phyloP scores from a whole-genome alignment of 2,797 vertebrate genomes.

The Pygocentrus nattereri region DNA sequence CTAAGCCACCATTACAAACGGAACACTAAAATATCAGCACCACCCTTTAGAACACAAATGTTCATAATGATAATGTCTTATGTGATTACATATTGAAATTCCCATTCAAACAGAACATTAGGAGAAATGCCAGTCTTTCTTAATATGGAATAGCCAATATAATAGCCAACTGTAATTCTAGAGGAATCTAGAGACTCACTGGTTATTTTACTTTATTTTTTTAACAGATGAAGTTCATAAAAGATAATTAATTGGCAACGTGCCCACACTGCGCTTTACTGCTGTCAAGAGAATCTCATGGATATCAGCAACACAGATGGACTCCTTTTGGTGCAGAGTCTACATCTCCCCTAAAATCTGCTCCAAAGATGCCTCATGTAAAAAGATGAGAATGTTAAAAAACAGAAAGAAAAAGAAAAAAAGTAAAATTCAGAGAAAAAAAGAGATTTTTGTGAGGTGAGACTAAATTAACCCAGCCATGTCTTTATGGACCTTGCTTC shows the following conservation, averaged over 20 bases:
- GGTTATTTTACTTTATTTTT: not conserved
- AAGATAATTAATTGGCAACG: slow-evolving; percentile 52
- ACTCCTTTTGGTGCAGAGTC: slow-evolving; percentile 38
- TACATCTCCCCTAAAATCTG: slow-evolving; percentile 34
- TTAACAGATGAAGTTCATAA: slow-evolving; percentile 45
- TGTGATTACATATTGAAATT: slow-evolving; percentile 10
- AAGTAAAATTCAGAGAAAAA: not conserved
- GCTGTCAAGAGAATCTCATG: slow-evolving; percentile 34
- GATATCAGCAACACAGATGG: slow-evolving; percentile 30
- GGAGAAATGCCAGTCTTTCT: not conserved
- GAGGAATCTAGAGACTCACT: not conserved
- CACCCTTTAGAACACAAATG: not conserved
- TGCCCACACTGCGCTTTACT: slow-evolving; percentile 34
- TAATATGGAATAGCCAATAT: not conserved
- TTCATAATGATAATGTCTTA: slow-evolving; percentile 11
- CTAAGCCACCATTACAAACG: too few species aligned
- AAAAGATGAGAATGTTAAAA: slow-evolving; percentile 20
- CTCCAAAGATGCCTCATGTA: slow-evolving; percentile 35
- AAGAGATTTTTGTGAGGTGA: too few species aligned
- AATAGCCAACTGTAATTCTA: not conserved
- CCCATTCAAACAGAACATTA: not conserved
- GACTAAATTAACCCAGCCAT: too few species aligned
- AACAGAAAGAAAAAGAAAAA: not conserved
- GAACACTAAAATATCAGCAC: too few species aligned
- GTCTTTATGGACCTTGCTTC: too few species aligned